Conservation (phyloP, 2,797 vertebrate genomes). For the Poecilia velifera region DNA sequence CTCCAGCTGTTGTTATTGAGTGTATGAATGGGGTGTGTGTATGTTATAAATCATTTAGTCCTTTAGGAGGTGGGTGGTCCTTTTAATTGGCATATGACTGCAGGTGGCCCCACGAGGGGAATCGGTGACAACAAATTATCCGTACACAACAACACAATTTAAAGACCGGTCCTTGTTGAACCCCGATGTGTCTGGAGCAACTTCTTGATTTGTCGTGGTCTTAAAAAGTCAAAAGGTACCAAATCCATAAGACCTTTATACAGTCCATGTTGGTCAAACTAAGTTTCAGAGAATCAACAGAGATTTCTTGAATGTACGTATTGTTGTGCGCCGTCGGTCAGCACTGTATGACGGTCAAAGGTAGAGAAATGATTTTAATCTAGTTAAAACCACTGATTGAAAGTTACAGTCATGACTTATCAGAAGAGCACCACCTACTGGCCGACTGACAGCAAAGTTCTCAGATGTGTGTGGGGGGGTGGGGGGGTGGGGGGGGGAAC, state of each 20-base stretch:
- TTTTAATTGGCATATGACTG: conserved; percentile 63
- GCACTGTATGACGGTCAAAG: not conserved
- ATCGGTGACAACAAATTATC: conserved; percentile 30
- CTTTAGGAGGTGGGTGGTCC: conserved; percentile 47
- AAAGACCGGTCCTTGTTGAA: conserved; percentile 2
- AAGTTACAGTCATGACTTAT: not conserved
- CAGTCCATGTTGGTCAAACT: not conserved
- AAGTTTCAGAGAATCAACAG: not conserved
- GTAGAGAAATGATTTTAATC: not conserved
- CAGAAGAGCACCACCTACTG: not conserved
- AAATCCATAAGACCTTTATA: not conserved
- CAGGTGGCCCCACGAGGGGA: conserved; percentile 53
- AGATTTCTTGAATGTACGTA: not conserved
- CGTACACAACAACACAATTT: conserved; percentile 13
- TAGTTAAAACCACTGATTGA: not conserved
- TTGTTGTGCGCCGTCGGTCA: not conserved
- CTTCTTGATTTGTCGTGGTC: not conserved
- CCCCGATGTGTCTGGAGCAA: not conserved
- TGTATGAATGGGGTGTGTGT: not conserved
- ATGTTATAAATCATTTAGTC: conserved; percentile 24
- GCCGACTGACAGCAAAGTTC: not conserved
- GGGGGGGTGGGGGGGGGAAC: not conserved
- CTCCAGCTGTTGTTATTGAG: conserved; percentile 57
- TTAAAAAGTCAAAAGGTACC: not conserved
- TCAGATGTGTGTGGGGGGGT: not conserved